Base-by-base conservation (phyloP, 2,797 vertebrate genomes). In the Phoxinus dragarum region DNA sequence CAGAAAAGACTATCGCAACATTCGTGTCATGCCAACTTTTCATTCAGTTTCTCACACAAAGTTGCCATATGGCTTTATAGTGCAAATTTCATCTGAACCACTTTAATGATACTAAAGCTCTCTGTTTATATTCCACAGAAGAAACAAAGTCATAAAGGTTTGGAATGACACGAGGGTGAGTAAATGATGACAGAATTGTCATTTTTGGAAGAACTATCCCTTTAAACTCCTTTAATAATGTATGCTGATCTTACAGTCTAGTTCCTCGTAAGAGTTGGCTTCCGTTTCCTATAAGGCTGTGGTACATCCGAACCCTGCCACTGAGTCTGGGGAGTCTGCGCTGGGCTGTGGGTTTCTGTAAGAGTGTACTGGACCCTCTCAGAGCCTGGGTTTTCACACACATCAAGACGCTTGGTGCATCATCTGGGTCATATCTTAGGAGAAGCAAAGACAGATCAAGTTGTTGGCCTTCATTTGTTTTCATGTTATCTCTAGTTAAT, bases 391-490 rank as follows among this genome's bases (percentile, higher is more conserved):
- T 88, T 86, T 88, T 44, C 0, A 73, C 66, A 23, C 81, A 86
- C n/a, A 89, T 40, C 23, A 91, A 87, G 73, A 88, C 9, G 11
- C 82, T 79, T 8, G 85, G 66, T 74, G 90, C 95, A 16, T 95
- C 93, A 40, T 95, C 95, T 85, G 93, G 92, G 1, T 96, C 95
- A 85, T 84, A 94, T 81, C 96, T 97, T 87, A 8, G 66, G 31
- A 38, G 16, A 38, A 86, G 36, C n/a, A 16, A 71, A 88, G 34
- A 89, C 31, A 86, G 86, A 75, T 64, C 17, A 76, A 36, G n/a
- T 12, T 74, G 4, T 36, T 31, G 16, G 3, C 40, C 68, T 84
- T 86, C 27, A 47, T 17, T 75, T 68, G 40, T 64, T 74, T 68
- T 68, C 36, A 85, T 79, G 27, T 36, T 81, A 81, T 73, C 27